A percentile compares a stretch with the other conserved stretches of the same genome.
phyloP scores from a whole-genome alignment of 2,113 vertebrate species.

The Diglossa brunneiventris region DNA sequence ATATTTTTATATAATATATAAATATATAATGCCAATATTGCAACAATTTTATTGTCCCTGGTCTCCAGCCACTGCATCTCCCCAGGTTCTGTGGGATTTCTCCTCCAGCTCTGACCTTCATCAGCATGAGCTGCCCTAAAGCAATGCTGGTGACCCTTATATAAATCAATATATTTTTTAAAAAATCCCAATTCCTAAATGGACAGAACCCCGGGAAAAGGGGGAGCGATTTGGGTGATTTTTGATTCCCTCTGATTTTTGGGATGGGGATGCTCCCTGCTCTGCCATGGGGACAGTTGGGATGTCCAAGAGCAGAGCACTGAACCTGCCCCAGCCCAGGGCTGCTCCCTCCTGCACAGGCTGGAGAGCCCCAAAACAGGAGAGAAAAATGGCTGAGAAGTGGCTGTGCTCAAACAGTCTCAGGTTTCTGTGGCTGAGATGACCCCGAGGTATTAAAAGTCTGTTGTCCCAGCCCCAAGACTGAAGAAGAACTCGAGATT shows the following conservation, averaged over 20 bases:
- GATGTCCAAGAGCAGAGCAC: neutral
- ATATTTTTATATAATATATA: no score
- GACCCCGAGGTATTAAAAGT: no score
- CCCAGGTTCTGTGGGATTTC: fast-evolving
- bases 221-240: fast-evolving
- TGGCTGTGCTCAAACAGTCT: no score
- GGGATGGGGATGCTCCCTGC: neutral
- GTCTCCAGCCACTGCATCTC: neutral
- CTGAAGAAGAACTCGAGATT: no score
- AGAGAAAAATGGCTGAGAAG: fast-evolving
- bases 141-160: neutral
- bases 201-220: no score
- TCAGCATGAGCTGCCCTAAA: neutral
- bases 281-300: fast-evolving
- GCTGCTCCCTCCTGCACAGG: neutral
- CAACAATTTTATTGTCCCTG: neutral
- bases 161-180: fast-evolving
- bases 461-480: no score
- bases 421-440: no score
- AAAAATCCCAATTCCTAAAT: neutral
- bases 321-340: neutral
- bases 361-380: neutral
- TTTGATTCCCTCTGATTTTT: neutral
- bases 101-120: neutral
- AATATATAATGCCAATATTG: neutral